Base-by-base conservation (phyloP, 1,140 invertebrate genomes). In the Heliconius himera region DNA sequence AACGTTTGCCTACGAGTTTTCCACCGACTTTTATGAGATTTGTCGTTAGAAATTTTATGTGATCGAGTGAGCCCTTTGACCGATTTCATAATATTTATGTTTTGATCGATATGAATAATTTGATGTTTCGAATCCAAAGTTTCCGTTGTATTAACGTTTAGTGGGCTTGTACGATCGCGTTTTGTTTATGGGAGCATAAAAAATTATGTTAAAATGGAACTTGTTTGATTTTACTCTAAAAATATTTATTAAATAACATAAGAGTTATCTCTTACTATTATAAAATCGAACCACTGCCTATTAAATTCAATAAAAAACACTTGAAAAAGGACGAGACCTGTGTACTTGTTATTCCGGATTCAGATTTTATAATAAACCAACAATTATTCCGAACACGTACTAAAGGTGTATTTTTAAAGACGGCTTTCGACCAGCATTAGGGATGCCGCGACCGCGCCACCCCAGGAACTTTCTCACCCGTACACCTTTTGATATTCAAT, bases 401-500 rank as follows among this genome's bases (percentile, higher is more conserved):
- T 85, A 87, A 91, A 90, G 90, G 91, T 92, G 89, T 93, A 93
- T 92, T 92, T 93, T 94, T 92, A 92, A 93, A 93, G 90, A 86
- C 89, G 88, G 89, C 87, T 89, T 92, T 92, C 88, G 87, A 91
- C 84, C 88, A 81, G 85, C 89, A 89, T 93, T 93, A 89, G 87
- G 89, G 91, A 91, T 90, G 90, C 89, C 86, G 84, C 87, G 85
- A 85, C 85, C 85, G 86, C 88, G 79, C 83, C 84, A 83, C 86
- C 84, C 88, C 82, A 73, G 90, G 13, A 93, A 94, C 86, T 93
- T 93, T 93, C 86, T 84, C 88, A 83, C 84, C 85, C 85, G 88
- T 88, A 88, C 87, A 92, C 91, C 92, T 93, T 94, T 94, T 94
- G 91, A 94, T 93, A 94, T 94, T 94, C 91, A 94, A 94, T 94